Base-by-base conservation (phyloP, 2,888 invertebrate species). In the Pogonocherus hispidulus region DNA sequence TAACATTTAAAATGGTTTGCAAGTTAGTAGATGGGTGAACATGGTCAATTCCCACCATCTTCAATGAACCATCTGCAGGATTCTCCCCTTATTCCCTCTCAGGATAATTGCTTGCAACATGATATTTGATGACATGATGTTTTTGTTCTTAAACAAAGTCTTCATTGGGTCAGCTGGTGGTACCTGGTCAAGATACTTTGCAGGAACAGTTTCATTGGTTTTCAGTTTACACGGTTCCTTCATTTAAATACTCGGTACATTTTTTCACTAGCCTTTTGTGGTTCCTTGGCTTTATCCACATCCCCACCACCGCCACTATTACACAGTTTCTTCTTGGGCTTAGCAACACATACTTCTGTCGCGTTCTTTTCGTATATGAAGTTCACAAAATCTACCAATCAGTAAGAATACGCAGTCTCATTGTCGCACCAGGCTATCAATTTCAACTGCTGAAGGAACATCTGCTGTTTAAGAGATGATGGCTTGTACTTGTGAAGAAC, bases 391-490 rank as follows among this genome's bases (percentile, higher is more conserved):
- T 96, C 95, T 37, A 93, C 85, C 11, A 96, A 91, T 74, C 95
- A 89, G 85, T 90, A 89, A 23, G 94, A 93, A 86, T 95, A 96
- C 1, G 94, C 95, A 80, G 88, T 92, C 84, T 96, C 95, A 83
- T 96, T 96, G 86, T 96, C 95, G 82, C 95, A 95, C 95, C 95
- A 96, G 68, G 94, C 90, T 66, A 96, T 89, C 16, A 96, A 87
- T 87, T 96, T 96, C 75, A 92, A 93, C 81, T 94, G 95, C 82
- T 91, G 91, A 47, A 93, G 55, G 94, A 94, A 81, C 90, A 89
- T 3, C 32, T 32, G 37, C 65, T 71, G 52, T 74, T 74, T 22
- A 89, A 8, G 92, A 92, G 9, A 93, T 93, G 32, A 92, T 90
- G 76, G 89, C 87, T 63, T 93, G 92, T 75, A 92, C 91, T n/a